phyloP scores from a whole-genome alignment of 37 sponge, comb jelly and placozoan genomes.

The Aphrocallistes beatrix region DNA sequence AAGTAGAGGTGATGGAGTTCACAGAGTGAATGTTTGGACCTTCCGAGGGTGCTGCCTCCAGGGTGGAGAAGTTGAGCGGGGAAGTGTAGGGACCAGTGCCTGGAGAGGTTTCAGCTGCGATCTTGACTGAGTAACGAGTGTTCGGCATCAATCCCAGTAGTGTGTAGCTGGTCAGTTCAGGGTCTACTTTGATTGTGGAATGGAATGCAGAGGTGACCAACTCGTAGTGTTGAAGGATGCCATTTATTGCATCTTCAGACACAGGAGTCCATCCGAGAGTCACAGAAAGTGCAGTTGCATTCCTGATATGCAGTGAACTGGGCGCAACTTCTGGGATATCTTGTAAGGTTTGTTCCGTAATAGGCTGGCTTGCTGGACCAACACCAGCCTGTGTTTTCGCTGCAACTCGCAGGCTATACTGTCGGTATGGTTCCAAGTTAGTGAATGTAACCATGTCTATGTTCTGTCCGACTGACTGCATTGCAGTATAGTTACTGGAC shows the following conservation, averaged over 20 bases:
- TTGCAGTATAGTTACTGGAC: not conserved
- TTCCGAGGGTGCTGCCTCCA: not conserved
- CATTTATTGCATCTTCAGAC: not conserved
- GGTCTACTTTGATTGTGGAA: not conserved
- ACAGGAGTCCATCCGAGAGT: not conserved
- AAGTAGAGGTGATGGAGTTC: not conserved
- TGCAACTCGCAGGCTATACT: not conserved
- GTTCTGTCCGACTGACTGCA: not conserved
- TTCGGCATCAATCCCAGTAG: not conserved
- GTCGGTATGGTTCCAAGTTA: not conserved
- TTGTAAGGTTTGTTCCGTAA: not conserved
- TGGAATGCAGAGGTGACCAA: not conserved
- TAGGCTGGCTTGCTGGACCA: not conserved
- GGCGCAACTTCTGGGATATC: not conserved
- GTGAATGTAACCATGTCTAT: not conserved
- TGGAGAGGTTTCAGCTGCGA: slow-evolving; percentile 9
- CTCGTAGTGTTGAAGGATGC: not conserved
- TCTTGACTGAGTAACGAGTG: not conserved
- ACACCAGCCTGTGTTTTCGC: not conserved
- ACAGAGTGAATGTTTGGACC: slow-evolving; percentile 3
- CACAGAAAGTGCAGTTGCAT: not conserved
- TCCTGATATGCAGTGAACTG: not conserved
- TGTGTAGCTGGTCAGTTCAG: not conserved
- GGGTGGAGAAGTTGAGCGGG: not conserved
- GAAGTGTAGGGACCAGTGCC: not conserved